phyloP scores from a whole-genome alignment of 2,113 vertebrate genomes.

The Haemorhous mexicanus region DNA sequence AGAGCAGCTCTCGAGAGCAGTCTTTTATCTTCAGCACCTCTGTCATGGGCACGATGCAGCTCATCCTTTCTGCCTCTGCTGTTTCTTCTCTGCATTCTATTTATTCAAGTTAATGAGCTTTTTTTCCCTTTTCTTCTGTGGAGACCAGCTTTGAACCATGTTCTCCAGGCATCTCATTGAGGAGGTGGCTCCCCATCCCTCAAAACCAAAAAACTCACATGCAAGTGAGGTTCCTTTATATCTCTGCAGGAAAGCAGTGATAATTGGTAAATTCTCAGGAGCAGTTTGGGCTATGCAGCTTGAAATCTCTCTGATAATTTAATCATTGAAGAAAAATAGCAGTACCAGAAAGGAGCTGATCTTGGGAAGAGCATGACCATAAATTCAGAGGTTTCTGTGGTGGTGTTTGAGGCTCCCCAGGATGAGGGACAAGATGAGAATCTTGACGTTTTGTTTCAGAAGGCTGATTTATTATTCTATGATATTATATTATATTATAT shows the following conservation, averaged over 20 bases:
- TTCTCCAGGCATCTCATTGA: neutral
- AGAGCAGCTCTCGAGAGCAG: neutral
- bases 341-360: neutral
- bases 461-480: too few species aligned
- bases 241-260: neutral
- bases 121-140: neutral
- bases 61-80: neutral
- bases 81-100: neutral
- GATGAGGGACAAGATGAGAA: too few species aligned
- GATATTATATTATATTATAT: too few species aligned
- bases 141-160: neutral
- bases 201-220: neutral
- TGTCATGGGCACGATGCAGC: neutral
- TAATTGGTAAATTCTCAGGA: neutral
- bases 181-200: neutral
- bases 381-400: neutral
- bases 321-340: neutral
- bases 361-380: neutral
- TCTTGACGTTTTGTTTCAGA: too few species aligned
- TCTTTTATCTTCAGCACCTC: neutral
- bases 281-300: neutral
- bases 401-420: too few species aligned
- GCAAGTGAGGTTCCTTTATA: neutral
- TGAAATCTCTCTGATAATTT: neutral
- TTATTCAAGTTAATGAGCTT: neutral